Percentiles rank a stretch among this genome's conserved stretches.
phyloP scores from a whole-genome alignment of 2,888 invertebrate genomes.

The Perizoma affinitatum region DNA sequence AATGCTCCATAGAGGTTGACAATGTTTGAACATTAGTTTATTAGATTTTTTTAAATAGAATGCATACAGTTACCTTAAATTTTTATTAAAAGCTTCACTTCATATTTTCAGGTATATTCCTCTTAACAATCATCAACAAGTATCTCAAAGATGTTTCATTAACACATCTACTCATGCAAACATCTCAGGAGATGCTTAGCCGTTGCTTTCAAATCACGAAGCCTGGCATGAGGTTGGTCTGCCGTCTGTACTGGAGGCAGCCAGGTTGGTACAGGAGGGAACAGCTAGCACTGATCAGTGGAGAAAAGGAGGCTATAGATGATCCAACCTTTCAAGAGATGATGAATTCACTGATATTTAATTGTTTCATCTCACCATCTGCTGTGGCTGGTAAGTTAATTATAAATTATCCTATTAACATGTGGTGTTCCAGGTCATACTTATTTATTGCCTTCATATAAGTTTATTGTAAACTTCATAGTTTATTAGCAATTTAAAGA shows the following conservation, averaged over 20 bases:
- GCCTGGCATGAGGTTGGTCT: constrained; percentile 61
- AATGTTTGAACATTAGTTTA: too few species aligned
- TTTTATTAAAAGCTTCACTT: constrained; percentile 9
- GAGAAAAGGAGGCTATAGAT: constrained; percentile 29
- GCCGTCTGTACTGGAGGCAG: constrained; percentile 70
- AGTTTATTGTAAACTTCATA: too few species aligned
- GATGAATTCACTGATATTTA: constrained; percentile 51
- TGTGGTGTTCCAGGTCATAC: too few species aligned
- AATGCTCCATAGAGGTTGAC: too few species aligned
- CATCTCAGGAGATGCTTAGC: constrained; percentile 48
- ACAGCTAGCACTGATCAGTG: constrained; percentile 49
- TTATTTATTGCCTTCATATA: too few species aligned
- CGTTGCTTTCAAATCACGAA: constrained; percentile 49
- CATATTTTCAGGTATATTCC: constrained; percentile 61
- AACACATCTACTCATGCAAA: constrained; percentile 49
- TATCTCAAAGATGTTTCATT: constrained; percentile 55
- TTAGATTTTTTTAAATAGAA: too few species aligned
- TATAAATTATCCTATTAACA: too few species aligned
- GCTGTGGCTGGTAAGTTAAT: constrained; percentile 36
- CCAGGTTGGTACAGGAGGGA: constrained; percentile 61
- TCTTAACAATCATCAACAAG: constrained; percentile 58
- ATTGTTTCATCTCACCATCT: constrained; percentile 48
- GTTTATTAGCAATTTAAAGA: too few species aligned
- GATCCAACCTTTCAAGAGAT: constrained; percentile 42
- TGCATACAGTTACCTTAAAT: too few species aligned